phyloP scores from a whole-genome alignment of 2,797 vertebrate species.

The Arrhamphus sclerolepis region DNA sequence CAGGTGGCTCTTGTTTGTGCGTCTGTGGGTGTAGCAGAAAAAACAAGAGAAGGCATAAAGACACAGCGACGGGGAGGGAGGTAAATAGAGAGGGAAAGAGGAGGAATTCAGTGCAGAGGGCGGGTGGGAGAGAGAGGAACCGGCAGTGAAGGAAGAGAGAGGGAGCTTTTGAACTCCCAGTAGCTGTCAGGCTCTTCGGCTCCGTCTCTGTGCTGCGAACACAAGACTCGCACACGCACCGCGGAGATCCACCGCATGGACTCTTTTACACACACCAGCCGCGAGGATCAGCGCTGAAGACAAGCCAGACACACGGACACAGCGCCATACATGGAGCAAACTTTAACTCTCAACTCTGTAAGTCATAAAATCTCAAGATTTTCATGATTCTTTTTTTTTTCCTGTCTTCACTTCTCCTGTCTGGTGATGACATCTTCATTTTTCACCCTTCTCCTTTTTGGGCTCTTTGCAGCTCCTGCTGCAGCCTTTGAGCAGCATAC shows the following conservation, averaged over 20 bases:
- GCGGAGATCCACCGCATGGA: constrained; percentile 72
- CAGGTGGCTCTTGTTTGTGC: constrained; percentile 67
- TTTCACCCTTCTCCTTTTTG: constrained; percentile 55
- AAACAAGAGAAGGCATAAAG: constrained; percentile 68
- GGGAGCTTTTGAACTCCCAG: constrained; percentile 77
- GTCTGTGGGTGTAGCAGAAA: constrained; percentile 75
- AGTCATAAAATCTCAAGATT: constrained; percentile 57
- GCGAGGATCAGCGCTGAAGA: constrained; percentile 75
- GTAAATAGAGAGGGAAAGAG: constrained; percentile 57
- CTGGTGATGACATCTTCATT: constrained; percentile 45
- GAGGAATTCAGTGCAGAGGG: constrained; percentile 56
- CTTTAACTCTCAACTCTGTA: constrained; percentile 82
- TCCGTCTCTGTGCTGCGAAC: constrained; percentile 59
- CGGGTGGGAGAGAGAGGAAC: constrained; percentile 45
- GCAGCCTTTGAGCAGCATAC: constrained; percentile 53
- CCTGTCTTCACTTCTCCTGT: constrained; percentile 19
- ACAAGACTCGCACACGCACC: constrained; percentile 44
- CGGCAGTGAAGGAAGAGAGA: constrained; percentile 65
- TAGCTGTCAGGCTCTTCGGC: constrained; percentile 73
- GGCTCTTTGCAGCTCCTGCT: constrained; percentile 57
- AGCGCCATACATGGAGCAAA: constrained; percentile 82
- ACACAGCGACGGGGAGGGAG: constrained; percentile 63
- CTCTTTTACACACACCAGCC: constrained; percentile 69
- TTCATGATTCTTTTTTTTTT: constrained; percentile 1
- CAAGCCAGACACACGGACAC: constrained; percentile 57